Evolutionary conservation across 2,113 vertebrate genomes (phyloP).

Genomic region (Xyrauchen texanus): DNA sequence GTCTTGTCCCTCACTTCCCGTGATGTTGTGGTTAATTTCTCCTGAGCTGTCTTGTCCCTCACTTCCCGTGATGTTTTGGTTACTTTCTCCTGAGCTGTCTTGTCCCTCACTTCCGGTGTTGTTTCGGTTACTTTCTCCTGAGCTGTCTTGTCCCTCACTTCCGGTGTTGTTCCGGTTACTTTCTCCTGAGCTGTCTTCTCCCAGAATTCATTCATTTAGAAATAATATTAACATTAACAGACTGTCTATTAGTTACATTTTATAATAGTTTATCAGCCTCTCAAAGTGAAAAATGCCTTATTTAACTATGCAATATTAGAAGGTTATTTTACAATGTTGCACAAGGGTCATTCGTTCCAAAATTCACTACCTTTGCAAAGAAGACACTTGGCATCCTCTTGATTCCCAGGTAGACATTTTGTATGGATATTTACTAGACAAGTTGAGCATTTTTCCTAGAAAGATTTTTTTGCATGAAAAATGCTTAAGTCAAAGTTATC

Average conservation of each 20-base stretch:
- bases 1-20: too few species aligned
- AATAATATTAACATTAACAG: too few species aligned
- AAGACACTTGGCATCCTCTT: conserved; percentile 1
- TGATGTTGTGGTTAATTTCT: too few species aligned
- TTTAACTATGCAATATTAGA: background rate
- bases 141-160: too few species aligned
- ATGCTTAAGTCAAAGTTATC: background rate
- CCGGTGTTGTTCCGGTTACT: too few species aligned
- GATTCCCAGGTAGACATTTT: conserved; percentile 13
- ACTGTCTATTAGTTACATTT: background rate
- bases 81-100: too few species aligned
- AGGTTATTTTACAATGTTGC: background rate
- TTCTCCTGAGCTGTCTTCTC: background rate
- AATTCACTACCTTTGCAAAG: background rate
- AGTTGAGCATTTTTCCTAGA: conserved; percentile 5
- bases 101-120: too few species aligned
- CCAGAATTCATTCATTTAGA: background rate
- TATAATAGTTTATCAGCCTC: background rate
- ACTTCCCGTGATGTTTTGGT: too few species aligned
- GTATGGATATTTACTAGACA: conserved; percentile 11
- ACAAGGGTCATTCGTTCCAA: too few species aligned
- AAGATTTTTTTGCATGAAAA: background rate
- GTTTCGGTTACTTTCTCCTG: too few species aligned
- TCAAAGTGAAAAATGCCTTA: background rate
- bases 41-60: too few species aligned